Evolutionary conservation across 1,140 invertebrate species (phyloP), one percentile per base, ranked within the genome.

Genomic region (Megathymus violae): DNA sequence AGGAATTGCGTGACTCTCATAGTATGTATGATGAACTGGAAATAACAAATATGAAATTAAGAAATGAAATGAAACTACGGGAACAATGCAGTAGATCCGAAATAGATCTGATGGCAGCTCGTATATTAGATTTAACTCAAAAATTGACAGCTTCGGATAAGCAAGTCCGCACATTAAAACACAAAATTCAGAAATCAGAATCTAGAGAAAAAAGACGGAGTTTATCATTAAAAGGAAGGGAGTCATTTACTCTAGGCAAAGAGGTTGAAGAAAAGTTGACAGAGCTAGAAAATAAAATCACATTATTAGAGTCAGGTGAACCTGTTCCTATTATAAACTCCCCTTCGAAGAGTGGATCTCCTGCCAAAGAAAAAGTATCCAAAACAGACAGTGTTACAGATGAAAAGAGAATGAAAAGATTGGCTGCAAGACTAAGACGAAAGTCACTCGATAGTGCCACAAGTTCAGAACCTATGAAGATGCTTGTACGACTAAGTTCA

Each of bases 131-230:
- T 82, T 84, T 97, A 27, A 97, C 97, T 0, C 93, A 93, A 25
- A 98, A 97, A 84, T 91, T 97, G 15, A 94, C 93, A 2, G 92
- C 93, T 0, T 95, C 96, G n/a, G 97, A 98, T 75, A 96, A 96
- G 72, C 96, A 97, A 83, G 94, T 96, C 6, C 91, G 96, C 52
- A 94, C 93, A 3, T 70, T 96, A 14, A 96, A 96, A 82, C 95
- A 96, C 71, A 97, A 97, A 82, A 84, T 97, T 34, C 93, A 94
- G 66, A 96, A 96, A 79, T 93, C 94, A 0, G 97, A 97, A 74
- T 94, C 93, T 0, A 92, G 95, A 61, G 96, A 96, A 67, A 95
- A 96, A 67, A 90, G 96, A 58, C 91, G 96, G 48, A 97, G 96
- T 19, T 91, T 97, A 16, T 97, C 96, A 0, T 81, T 97, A 15